Evolutionary conservation across 2,113 vertebrate species (phyloP).

Genomic region (Ailuropoda melanoleuca): DNA sequence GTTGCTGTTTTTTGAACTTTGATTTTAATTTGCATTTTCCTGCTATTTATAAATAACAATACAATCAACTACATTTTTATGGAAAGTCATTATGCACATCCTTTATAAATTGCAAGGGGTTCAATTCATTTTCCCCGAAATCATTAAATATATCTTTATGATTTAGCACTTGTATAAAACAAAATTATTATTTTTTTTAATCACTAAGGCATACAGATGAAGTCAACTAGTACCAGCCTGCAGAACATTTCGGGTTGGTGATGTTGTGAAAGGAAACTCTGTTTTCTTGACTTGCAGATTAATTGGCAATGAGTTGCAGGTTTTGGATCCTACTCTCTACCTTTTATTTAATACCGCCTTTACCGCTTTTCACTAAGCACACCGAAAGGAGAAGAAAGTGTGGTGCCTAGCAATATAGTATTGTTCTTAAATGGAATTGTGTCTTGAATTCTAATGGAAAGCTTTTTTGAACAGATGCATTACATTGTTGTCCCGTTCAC

Average conservation of each 20-base stretch:
- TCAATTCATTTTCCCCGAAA: not conserved
- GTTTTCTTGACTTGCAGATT: not conserved
- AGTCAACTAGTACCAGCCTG: not conserved
- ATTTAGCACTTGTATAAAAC: not conserved
- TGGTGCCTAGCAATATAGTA: not conserved
- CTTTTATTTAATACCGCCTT: not conserved
- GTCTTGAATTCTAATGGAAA: slow-evolving; percentile 20
- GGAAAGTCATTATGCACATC: not conserved
- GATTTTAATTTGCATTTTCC: not conserved
- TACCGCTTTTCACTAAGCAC: not conserved
- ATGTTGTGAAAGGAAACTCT: not conserved
- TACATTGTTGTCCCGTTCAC: not conserved
- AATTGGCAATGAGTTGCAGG: not conserved
- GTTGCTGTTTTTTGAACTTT: not conserved
- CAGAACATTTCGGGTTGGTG: not conserved
- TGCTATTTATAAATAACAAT: not conserved
- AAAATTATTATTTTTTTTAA: not conserved
- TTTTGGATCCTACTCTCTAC: not conserved
- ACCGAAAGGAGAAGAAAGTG: not conserved
- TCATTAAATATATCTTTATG: not conserved
- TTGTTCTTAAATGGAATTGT: not conserved
- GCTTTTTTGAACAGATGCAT: not conserved
- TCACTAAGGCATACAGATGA: not conserved
- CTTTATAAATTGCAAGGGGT: not conserved
- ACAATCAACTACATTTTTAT: not conserved